Evolutionary conservation across 2,113 vertebrate genomes (phyloP).

Genomic region (Sturnus vulgaris): DNA sequence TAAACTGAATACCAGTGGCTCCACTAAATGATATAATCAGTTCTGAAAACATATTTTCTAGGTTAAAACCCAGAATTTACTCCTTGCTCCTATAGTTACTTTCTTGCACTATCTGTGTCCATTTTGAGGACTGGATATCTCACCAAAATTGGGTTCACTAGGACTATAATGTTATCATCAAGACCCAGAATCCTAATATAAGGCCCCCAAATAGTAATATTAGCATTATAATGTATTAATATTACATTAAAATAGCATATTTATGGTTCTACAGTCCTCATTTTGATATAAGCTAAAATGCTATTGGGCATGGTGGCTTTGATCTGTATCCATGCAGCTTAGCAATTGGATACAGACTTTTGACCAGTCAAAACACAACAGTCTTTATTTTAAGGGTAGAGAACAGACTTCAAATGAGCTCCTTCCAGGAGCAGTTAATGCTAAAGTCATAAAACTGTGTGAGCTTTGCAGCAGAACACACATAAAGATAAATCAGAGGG

Average conservation of each 20-base stretch:
- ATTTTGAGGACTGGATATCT: background rate
- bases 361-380: background rate
- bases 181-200: background rate
- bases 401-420: background rate
- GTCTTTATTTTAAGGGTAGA: background rate
- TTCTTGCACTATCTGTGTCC: background rate
- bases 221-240: background rate
- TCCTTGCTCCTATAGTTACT: background rate
- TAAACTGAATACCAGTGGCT: background rate
- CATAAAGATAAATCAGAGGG: background rate
- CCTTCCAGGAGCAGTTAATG: background rate
- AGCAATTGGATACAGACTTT: background rate
- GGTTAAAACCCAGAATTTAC: background rate
- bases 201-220: background rate
- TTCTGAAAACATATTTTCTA: background rate
- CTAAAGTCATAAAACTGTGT: background rate
- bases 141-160: background rate
- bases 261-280: background rate
- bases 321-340: background rate
- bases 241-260: background rate
- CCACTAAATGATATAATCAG: background rate
- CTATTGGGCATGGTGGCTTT: background rate
- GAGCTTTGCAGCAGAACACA: background rate
- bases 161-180: background rate
- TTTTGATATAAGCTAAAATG: background rate